Percentiles rank a stretch among this genome's conserved stretches.
Evolutionary conservation across 1,140 invertebrate species (phyloP).

Genomic region (Bombus waltoni): DNA sequence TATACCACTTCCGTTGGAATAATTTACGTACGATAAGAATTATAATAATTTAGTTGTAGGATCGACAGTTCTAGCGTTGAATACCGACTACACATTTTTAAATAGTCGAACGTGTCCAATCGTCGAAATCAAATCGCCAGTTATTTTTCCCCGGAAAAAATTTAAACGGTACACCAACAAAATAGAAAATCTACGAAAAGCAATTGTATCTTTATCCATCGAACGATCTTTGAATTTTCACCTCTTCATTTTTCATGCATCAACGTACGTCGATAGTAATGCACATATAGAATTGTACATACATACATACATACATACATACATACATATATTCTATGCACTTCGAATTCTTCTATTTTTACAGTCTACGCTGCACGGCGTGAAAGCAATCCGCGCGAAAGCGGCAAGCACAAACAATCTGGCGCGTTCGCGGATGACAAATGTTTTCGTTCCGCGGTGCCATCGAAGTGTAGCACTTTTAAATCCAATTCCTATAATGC

Average conservation of each 20-base stretch:
- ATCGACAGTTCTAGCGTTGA: no score
- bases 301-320: neutral
- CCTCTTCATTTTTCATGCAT: neutral
- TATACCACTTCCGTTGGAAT: no score
- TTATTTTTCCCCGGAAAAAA: neutral
- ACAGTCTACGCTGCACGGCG: conserved; percentile 10
- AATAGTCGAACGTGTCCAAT: no score
- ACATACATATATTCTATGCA: no score
- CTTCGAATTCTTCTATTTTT: conserved; percentile 36
- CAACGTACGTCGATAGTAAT: neutral
- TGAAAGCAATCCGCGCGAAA: conserved; percentile 55
- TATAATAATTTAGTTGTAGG: no score
- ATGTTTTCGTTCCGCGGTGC: conserved; percentile 64
- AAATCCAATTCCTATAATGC: conserved; percentile 75
- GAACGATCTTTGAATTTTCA: neutral
- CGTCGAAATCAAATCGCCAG: neutral
- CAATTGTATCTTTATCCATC: neutral
- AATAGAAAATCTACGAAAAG: neutral
- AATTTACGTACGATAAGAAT: no score
- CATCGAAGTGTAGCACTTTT: conserved; percentile 64
- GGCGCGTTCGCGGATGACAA: conserved; percentile 61
- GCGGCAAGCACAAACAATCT: conserved; percentile 59
- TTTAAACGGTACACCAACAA: neutral
- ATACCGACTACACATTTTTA: no score
- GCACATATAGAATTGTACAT: neutral